phyloP scores from a whole-genome alignment of 64 coral and sea anemone genomes.

The Montipora foliosa region DNA sequence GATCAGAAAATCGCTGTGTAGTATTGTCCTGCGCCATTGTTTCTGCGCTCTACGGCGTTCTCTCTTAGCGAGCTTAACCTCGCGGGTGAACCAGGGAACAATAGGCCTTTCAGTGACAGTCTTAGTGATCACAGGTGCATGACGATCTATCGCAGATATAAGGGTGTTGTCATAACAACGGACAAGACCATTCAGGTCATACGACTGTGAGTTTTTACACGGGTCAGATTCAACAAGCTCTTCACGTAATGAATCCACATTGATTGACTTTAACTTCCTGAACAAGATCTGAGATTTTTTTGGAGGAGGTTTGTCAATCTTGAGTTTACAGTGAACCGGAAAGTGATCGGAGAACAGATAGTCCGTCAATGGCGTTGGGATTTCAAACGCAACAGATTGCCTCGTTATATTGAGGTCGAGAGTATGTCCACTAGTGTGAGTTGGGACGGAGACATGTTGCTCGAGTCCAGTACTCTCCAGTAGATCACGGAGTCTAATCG shows the following conservation, averaged over 20 bases:
- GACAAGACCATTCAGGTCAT: conserved; percentile 7
- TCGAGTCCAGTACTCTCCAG: conserved; percentile 35
- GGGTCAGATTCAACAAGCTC: not conserved
- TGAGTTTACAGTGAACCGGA: not conserved
- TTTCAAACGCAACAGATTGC: not conserved
- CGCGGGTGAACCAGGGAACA: not conserved
- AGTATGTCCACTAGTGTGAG: conserved; percentile 3
- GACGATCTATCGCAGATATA: not conserved
- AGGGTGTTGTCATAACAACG: conserved; percentile 6
- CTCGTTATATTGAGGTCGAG: conserved; percentile 29
- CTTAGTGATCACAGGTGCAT: conserved; percentile 8
- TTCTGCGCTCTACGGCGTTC: not conserved
- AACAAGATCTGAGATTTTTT: conserved; percentile 1
- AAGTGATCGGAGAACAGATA: conserved; percentile 31
- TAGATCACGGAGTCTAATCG: not conserved
- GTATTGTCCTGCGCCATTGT: not conserved
- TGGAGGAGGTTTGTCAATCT: not conserved
- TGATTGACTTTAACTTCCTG: not conserved
- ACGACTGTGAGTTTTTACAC: conserved; percentile 2
- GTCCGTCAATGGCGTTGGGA: not conserved
- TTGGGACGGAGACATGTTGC: conserved; percentile 12
- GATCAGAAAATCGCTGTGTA: not conserved
- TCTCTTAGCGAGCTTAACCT: conserved; percentile 16
- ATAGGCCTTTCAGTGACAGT: too few relatives aligned
- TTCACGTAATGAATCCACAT: not conserved